These are phyloP conservation scores for Sylvicapra grimmia DNA, from an alignment of 2,113 vertebrate genomes.

Conservation along the genomic window DNA sequence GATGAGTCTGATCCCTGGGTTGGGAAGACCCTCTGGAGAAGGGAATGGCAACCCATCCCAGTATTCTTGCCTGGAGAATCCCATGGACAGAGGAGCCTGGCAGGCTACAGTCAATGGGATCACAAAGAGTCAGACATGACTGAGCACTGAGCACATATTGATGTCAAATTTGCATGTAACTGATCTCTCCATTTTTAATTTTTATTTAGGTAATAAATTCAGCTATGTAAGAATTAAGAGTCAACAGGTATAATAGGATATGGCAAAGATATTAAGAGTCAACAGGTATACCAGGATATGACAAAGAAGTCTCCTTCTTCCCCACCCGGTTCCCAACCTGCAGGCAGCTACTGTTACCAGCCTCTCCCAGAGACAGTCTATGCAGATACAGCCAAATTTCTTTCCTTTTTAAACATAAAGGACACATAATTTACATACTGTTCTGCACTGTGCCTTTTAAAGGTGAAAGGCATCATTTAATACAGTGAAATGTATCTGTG, in stretches of 20 bases:
- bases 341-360: not conserved
- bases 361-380: not conserved
- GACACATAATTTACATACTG: not conserved
- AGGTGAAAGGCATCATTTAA: not conserved
- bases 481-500: not conserved
- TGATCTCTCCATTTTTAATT: not conserved
- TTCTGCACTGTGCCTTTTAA: not conserved
- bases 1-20: not conserved
- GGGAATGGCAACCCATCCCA: not conserved
- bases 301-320: not conserved
- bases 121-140: not conserved
- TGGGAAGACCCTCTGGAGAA: not conserved
- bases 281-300: not conserved
- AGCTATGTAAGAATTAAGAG: not conserved
- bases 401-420: not conserved
- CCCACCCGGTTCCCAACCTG: not conserved
- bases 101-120: not conserved
- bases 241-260: not conserved
- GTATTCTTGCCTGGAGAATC: not conserved
- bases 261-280: not conserved
- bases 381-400: not conserved
- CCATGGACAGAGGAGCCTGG: not conserved
- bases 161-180: not conserved
- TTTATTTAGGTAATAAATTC: not conserved
- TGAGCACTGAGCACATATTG: not conserved